Evolutionary conservation across 2,113 vertebrate genomes (phyloP).

Genomic region (Lepisosteus oculatus): DNA sequence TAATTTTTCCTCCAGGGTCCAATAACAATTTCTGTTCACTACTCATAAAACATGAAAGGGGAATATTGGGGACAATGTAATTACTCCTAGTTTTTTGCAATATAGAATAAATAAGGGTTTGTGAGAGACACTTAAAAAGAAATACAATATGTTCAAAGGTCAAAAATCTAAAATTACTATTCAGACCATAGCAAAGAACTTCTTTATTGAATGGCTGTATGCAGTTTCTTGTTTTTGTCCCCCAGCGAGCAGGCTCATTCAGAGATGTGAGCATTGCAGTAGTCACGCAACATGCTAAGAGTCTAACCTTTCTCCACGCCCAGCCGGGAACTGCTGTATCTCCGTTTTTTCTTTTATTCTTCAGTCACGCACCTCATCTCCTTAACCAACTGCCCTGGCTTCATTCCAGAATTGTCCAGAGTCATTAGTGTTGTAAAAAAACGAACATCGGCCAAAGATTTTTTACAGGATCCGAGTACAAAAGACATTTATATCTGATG

Average conservation of each 20-base stretch:
- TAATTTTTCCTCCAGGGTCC: too few species aligned
- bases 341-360: slow-evolving; percentile 58
- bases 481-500: too few species aligned
- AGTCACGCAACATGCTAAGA: slow-evolving; percentile 65
- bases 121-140: slow-evolving; percentile 51
- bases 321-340: slow-evolving; percentile 30
- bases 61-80: too few species aligned
- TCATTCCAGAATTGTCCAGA: too few species aligned
- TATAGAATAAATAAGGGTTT: too few species aligned
- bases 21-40: too few species aligned
- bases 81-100: too few species aligned
- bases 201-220: slow-evolving; percentile 65
- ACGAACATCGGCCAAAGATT: too few species aligned
- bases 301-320: slow-evolving; percentile 46
- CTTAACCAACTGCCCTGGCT: too few species aligned
- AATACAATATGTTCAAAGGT: slow-evolving; percentile 59
- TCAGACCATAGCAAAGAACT: slow-evolving; percentile 60
- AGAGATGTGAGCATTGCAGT: slow-evolving; percentile 65
- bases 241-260: slow-evolving; percentile 60
- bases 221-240: slow-evolving; percentile 65
- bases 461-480: too few species aligned
- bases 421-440: too few species aligned
- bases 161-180: slow-evolving; percentile 62
- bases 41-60: too few species aligned
- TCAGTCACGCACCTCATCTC: slow-evolving; percentile 44